A percentile compares a stretch with the other conserved stretches of the same genome.
phyloP scores from a whole-genome alignment of 1,140 invertebrate genomes.

The Lordiphosa collinella region DNA sequence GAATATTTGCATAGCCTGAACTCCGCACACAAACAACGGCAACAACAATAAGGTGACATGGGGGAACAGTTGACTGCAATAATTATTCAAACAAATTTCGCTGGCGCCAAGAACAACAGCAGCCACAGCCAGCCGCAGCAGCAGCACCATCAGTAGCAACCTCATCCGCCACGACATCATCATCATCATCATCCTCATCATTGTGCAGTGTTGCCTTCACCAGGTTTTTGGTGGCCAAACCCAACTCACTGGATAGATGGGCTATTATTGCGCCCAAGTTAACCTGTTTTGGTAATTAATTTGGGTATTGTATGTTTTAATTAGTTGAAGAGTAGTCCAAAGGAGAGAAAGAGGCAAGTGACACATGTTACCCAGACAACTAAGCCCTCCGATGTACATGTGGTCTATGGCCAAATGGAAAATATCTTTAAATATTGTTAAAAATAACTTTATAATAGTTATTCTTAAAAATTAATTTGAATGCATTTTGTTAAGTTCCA shows the following conservation, averaged over 20 bases:
- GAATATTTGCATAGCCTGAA: slow-evolving; percentile 49
- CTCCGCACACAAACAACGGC: background rate
- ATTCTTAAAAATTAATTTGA: too few species aligned
- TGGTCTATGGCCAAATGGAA: background rate
- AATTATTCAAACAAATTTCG: slow-evolving; percentile 66
- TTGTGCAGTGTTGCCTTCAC: slow-evolving; percentile 6
- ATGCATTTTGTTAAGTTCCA: too few species aligned
- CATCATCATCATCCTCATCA: slow-evolving; percentile 1
- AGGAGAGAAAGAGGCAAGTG: background rate
- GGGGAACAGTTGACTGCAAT: slow-evolving; percentile 65
- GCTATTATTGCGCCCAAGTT: slow-evolving; percentile 72
- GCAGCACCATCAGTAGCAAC: slow-evolving; percentile 1
- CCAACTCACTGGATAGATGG: slow-evolving; percentile 48
- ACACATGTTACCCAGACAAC: slow-evolving; percentile 1
- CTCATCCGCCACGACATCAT: background rate
- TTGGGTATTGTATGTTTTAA: slow-evolving; percentile 74
- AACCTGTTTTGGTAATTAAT: slow-evolving; percentile 77
- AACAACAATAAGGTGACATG: slow-evolving; percentile 20
- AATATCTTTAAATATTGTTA: background rate
- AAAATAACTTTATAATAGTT: too few species aligned
- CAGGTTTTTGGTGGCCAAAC: slow-evolving; percentile 27
- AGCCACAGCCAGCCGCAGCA: background rate
- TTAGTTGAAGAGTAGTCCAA: slow-evolving; percentile 48
- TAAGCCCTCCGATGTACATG: background rate
- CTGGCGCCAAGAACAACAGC: slow-evolving; percentile 39